Conservation (phyloP, 2,797 vertebrate species). For the Nannoperca obscura region DNA sequence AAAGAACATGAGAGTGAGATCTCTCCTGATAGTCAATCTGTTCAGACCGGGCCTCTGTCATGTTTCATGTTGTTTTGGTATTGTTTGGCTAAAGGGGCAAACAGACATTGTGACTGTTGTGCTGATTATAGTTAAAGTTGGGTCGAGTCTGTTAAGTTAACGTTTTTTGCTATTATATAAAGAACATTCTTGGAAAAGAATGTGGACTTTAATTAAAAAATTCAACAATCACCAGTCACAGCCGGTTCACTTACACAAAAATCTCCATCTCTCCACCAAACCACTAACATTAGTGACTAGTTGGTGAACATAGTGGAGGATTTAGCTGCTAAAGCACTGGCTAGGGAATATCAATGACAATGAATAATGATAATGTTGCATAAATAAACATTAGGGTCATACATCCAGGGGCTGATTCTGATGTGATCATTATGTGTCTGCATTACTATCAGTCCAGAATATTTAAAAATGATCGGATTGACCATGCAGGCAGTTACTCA, state of each 20-base stretch:
- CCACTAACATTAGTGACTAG: background rate
- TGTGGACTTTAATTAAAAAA: too few relatives aligned
- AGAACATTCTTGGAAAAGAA: too few relatives aligned
- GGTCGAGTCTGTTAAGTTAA: background rate
- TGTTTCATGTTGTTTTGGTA: background rate
- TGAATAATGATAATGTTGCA: background rate
- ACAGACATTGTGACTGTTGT: background rate
- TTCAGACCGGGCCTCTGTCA: background rate
- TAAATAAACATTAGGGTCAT: background rate
- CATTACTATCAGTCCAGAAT: background rate
- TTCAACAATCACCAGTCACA: too few relatives aligned
- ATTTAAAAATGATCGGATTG: background rate
- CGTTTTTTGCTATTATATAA: background rate
- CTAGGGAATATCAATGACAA: background rate
- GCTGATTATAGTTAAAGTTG: background rate
- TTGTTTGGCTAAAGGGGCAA: background rate
- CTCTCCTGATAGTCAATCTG: background rate
- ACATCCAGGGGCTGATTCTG: background rate
- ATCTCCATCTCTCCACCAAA: background rate
- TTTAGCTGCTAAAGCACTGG: background rate
- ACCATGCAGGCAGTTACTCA: constrained; percentile 8
- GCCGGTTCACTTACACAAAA: background rate
- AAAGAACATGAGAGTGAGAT: background rate
- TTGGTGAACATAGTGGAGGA: background rate
- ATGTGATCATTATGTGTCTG: background rate